phyloP scores from a whole-genome alignment of 2,797 vertebrate genomes.

The Phataginus tetradactyla region DNA sequence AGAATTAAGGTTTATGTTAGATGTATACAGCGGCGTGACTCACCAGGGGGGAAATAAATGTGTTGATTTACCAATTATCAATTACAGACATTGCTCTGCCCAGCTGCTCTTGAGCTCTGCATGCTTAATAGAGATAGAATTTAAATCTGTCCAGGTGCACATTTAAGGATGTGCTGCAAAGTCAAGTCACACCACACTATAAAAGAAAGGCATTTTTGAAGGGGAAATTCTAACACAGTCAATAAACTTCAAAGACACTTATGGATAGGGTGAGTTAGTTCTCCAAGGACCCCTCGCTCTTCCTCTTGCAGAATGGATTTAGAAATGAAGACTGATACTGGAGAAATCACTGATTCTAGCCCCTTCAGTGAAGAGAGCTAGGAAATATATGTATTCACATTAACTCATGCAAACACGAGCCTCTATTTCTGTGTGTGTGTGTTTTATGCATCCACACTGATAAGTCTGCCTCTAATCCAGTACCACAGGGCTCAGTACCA shows the following conservation, averaged over 20 bases:
- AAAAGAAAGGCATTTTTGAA: conserved; percentile 1
- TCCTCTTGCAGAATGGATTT: neutral
- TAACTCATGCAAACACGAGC: neutral
- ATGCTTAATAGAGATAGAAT: neutral
- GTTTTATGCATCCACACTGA: neutral
- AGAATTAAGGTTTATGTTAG: conserved; percentile 59
- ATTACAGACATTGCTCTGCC: conserved; percentile 32
- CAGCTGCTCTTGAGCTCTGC: neutral
- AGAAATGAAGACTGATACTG: neutral
- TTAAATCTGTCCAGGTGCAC: neutral
- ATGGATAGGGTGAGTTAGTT: neutral
- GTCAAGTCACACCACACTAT: neutral
- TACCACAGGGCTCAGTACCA: neutral
- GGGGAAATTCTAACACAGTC: neutral
- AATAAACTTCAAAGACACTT: neutral
- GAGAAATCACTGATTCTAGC: neutral
- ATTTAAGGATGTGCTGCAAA: neutral
- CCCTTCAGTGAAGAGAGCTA: neutral
- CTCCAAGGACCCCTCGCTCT: neutral
- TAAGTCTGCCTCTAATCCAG: neutral
- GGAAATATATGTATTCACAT: neutral
- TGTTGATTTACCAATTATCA: conserved; percentile 64
- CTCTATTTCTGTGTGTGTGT: neutral
- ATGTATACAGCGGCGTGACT: neutral
- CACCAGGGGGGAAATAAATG: neutral